phyloP scores from a whole-genome alignment of 2,888 invertebrate species.

The Lochmaea capreae region DNA sequence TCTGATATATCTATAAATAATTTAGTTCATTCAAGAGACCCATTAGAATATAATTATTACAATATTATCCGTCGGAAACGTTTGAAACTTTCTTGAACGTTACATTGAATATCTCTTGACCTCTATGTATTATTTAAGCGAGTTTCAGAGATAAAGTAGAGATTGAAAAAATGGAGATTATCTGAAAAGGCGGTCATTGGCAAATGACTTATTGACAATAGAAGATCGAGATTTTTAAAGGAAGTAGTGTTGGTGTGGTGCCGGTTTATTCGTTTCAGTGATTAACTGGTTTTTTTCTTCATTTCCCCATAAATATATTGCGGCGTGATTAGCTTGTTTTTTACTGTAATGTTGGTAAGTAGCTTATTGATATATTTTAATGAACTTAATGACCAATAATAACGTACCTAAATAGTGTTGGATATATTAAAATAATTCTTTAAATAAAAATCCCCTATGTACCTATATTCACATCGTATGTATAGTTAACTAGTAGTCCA shows the following conservation, averaged over 20 bases:
- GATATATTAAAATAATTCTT: not conserved
- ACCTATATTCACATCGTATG: too few species aligned
- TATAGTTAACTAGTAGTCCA: too few species aligned
- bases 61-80: not conserved
- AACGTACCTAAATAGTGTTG: not conserved
- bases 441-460: too few species aligned
- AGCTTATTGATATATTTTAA: constrained; percentile 7
- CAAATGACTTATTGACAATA: constrained; percentile 39
- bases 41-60: not conserved
- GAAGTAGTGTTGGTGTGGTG: constrained; percentile 16
- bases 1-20: not conserved
- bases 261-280: constrained; percentile 2
- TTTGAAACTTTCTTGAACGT: constrained; percentile 7
- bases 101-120: not conserved
- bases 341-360: constrained; percentile 30
- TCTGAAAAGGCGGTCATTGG: constrained; percentile 38
- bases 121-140: not conserved
- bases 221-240: constrained; percentile 17
- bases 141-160: not conserved
- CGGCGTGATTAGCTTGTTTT: not conserved
- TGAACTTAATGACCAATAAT: not conserved
- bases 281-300: not conserved
- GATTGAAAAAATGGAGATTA: constrained; percentile 31
- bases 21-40: not conserved
- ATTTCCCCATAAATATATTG: not conserved